These are phyloP conservation scores for Glandiceps talaboti DNA, from an alignment of 53 echinoderm and acorn worm genomes.

Conservation along the genomic window DNA sequence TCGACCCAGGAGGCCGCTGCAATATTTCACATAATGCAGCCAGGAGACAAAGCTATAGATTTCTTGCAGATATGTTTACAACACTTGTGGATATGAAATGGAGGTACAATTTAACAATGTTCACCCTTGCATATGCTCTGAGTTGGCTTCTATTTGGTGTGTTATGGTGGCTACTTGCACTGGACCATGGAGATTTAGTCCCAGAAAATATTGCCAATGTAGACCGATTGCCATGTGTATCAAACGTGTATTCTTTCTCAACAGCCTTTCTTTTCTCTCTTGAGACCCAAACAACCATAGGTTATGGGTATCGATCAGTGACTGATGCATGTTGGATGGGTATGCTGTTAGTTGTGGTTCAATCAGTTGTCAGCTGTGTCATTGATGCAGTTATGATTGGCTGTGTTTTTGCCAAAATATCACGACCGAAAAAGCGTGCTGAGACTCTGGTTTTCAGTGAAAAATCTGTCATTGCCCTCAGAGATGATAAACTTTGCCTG, in stretches of 20 bases:
- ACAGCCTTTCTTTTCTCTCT: slow-evolving; percentile 84
- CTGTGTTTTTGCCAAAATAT: slow-evolving; percentile 93
- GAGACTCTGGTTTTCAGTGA: slow-evolving; percentile 87
- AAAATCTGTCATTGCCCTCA: slow-evolving; percentile 78
- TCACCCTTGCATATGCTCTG: slow-evolving; percentile 69
- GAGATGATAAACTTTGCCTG: slow-evolving; percentile 81
- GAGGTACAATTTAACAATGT: slow-evolving; percentile 67
- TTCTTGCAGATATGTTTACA: slow-evolving; percentile 77
- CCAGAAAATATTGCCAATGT: slow-evolving; percentile 6
- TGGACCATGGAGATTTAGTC: slow-evolving; percentile 49
- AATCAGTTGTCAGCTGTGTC: slow-evolving; percentile 82
- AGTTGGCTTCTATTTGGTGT: slow-evolving; percentile 86
- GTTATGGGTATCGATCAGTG: slow-evolving; percentile 66
- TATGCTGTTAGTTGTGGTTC: slow-evolving; percentile 52
- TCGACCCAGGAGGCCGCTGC: slow-evolving; percentile 73
- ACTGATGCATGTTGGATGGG: slow-evolving; percentile 81
- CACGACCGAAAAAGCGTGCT: slow-evolving; percentile 91
- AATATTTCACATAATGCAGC: slow-evolving; percentile 49
- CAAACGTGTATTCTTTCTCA: slow-evolving; percentile 64
- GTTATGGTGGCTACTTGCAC: slow-evolving; percentile 68
- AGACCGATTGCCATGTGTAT: slow-evolving; percentile 66
- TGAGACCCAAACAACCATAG: slow-evolving; percentile 97
- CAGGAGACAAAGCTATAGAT: slow-evolving; percentile 37
- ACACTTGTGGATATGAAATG: slow-evolving; percentile 83
- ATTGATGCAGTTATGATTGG: slow-evolving; percentile 93